Evolutionary conservation across 2,113 vertebrate species (phyloP), one percentile per base, ranked within the genome.

Genomic region (Setophaga coronata): DNA sequence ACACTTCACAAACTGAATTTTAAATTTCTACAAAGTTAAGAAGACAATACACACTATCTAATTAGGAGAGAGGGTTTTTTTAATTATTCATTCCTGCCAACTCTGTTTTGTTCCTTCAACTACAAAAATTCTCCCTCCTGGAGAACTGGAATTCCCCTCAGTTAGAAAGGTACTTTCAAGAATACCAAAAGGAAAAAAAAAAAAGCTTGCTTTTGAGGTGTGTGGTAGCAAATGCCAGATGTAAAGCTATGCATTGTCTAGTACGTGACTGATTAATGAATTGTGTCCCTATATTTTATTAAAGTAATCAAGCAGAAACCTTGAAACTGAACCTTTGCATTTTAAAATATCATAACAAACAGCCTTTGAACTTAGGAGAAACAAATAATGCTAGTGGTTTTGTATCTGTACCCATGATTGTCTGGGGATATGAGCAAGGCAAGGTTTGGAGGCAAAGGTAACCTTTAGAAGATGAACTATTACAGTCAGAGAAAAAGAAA

Each of bases 181-280:
- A 93, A 88, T 70, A 94, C 56, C 10, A 87, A 86, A 76, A 62
- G 53, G 54, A 69, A 69, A 61, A 60, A 72, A 40, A 62, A 72
- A 40, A 42, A 47, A 34, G 7, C 20, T 83, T 85, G 14, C 50
- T 94, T 96, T 95, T 95, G 67, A 96, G 95, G 87, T 76, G 76
- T 57, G 66, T 9, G 74, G 58, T 69, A 96, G 62, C 71, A 94
- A 96, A 95, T 83, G 24, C 66, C 90, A 97, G 96, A 94, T 96
- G 82, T 82, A 95, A 97, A 90, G 95, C 70, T 95, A 82, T 57
- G 18, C 51, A 80, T 90, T 88, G 64, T 89, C 85, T 95, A 60
- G 25, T 93, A 80, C 43, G 4, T 93, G 96, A 96, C 93, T 82
- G 95, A 97, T 97, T 95, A 96, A 97, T 97, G 85, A 97, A 97